Percentiles rank a stretch among this genome's conserved stretches.
Conservation (phyloP, 1,140 invertebrate species). For the Chelonus insularis region DNA sequence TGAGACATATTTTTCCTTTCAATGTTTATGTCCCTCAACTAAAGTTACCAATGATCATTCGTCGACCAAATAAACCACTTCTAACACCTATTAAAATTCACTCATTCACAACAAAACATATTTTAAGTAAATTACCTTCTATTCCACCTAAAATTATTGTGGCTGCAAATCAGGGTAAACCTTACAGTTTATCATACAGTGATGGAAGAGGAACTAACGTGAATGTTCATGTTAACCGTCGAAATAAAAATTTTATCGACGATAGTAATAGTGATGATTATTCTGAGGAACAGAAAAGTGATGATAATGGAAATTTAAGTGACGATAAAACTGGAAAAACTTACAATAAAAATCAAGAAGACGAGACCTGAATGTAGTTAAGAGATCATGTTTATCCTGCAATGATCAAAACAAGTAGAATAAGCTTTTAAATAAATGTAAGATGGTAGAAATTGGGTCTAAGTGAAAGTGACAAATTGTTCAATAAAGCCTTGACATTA, state of each 20-base stretch:
- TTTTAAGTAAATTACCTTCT: neutral
- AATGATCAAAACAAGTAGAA: too few species aligned
- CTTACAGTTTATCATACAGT: slow-evolving; percentile 3
- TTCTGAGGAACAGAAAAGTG: too few species aligned
- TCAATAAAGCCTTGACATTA: too few species aligned
- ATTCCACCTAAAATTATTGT: neutral
- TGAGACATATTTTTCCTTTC: neutral
- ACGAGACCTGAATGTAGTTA: too few species aligned
- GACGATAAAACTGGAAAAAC: too few species aligned
- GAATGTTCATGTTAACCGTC: slow-evolving; percentile 4
- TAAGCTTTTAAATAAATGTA: too few species aligned
- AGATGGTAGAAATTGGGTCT: too few species aligned
- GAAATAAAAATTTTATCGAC: neutral
- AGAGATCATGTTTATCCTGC: too few species aligned
- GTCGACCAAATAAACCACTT: neutral
- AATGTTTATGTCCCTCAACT: neutral
- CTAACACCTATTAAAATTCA: neutral
- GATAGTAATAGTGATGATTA: neutral
- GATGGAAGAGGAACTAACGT: slow-evolving; percentile 3
- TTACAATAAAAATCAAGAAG: too few species aligned
- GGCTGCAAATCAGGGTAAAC: neutral
- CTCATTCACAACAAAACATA: neutral
- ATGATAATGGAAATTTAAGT: too few species aligned
- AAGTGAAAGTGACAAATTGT: too few species aligned
- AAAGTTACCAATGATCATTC: neutral